A percentile compares a stretch with the other conserved stretches of the same genome.
phyloP scores from a whole-genome alignment of 2,888 invertebrate species.

The Tachina fera region DNA sequence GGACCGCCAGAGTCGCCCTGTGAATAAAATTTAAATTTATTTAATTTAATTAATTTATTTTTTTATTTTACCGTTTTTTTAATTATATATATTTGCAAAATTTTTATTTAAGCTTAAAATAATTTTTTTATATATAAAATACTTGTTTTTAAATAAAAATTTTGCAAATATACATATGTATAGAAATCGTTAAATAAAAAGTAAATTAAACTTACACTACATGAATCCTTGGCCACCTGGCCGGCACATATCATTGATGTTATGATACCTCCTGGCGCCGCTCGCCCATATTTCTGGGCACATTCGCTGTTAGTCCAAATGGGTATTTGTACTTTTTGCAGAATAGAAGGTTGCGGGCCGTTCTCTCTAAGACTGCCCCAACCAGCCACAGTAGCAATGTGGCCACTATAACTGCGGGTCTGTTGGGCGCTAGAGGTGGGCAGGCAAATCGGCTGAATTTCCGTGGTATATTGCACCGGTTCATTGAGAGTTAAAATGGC shows the following conservation, averaged over 20 bases:
- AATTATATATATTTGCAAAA: no score
- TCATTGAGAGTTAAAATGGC: constrained; percentile 91
- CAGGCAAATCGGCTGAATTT: constrained; percentile 91
- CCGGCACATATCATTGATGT: constrained; percentile 95
- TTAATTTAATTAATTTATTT: no score
- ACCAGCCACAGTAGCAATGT: constrained; percentile 91
- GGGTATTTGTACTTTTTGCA: constrained; percentile 93
- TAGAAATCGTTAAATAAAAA: no score
- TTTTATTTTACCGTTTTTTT: no score
- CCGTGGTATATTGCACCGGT: constrained; percentile 88
- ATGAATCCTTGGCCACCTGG: constrained; percentile 92
- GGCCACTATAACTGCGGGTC: constrained; percentile 86
- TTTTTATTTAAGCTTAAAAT: no score
- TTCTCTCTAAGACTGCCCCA: constrained; percentile 86
- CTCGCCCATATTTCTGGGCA: constrained; percentile 90
- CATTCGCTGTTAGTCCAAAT: constrained; percentile 92
- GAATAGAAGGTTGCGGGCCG: constrained; percentile 91
- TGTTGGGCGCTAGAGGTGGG: constrained; percentile 84
- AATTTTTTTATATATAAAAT: no score
- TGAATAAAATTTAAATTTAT: background rate
- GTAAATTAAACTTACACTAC: constrained; percentile 88
- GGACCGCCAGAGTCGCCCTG: constrained; percentile 96
- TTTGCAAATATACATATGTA: no score
- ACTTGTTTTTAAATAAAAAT: no score
- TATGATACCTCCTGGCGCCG: constrained; percentile 94